Evolutionary conservation across 1,140 invertebrate genomes (phyloP).

Genomic region (Tetraneura akinire): DNA sequence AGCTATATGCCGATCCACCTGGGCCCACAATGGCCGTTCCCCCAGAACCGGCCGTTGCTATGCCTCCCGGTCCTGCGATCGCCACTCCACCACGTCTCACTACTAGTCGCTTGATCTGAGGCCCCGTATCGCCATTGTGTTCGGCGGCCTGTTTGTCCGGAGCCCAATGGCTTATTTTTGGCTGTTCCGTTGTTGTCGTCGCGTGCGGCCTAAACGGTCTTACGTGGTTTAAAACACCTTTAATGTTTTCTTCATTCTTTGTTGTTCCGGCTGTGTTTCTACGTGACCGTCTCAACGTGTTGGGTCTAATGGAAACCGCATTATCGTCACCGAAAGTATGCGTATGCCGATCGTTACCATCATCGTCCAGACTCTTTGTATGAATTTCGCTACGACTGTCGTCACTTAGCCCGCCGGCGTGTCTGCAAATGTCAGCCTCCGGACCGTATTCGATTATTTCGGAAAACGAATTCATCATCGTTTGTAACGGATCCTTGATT

Average conservation of each 20-base stretch:
- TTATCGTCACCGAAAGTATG: no score
- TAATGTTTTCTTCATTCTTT: not conserved
- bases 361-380: not conserved
- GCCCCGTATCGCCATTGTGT: constrained; percentile 59
- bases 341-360: no score
- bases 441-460: constrained; percentile 66
- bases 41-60: constrained; percentile 71
- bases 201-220: constrained; percentile 55
- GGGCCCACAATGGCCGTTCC: constrained; percentile 75
- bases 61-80: constrained; percentile 73
- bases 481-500: constrained; percentile 63
- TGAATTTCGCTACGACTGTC: no score
- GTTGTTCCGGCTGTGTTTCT: not conserved
- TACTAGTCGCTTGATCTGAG: constrained; percentile 68
- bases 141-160: not conserved
- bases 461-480: constrained; percentile 54
- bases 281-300: not conserved
- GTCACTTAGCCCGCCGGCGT: not conserved
- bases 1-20: constrained; percentile 70
- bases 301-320: no score
- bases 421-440: constrained; percentile 61
- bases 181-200: not conserved
- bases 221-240: constrained; percentile 27
- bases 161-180: not conserved
- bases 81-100: constrained; percentile 72